Conservation (phyloP, 2,888 invertebrate species). For the Tachina grossa region DNA sequence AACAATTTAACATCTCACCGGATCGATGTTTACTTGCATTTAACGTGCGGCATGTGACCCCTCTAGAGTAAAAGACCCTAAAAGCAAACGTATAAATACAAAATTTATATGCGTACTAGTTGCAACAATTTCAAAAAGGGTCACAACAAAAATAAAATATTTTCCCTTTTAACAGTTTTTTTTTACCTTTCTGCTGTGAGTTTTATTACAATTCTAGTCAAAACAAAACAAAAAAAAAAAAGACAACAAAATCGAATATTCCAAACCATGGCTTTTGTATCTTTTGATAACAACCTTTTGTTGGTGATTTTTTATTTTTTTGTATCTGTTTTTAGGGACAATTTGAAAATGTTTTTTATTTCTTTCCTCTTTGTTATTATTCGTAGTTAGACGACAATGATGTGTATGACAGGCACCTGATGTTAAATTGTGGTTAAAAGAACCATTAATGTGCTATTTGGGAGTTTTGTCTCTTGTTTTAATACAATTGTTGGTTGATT, state of each 20-base stretch:
- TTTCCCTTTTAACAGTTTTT: neutral
- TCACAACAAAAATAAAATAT: constrained; percentile 12
- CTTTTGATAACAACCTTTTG: constrained; percentile 42
- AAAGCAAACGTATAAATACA: constrained; percentile 9
- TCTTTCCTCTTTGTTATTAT: neutral
- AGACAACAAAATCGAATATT: constrained; percentile 26
- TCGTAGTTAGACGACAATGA: constrained; percentile 38
- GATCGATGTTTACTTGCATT: constrained; percentile 61
- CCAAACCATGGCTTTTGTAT: constrained; percentile 8
- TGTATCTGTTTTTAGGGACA: constrained; percentile 46
- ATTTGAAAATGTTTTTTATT: constrained; percentile 30
- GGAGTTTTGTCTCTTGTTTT: constrained; percentile 24
- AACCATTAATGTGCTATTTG: constrained; percentile 70
- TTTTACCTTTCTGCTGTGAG: constrained; percentile 35
- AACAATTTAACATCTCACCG: constrained; percentile 63
- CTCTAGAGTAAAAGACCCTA: constrained; percentile 23
- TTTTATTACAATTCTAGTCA: constrained; percentile 50
- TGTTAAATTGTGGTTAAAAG: constrained; percentile 74
- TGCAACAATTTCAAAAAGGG: constrained; percentile 22
- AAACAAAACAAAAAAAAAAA: constrained; percentile 10
- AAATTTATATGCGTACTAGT: constrained; percentile 38
- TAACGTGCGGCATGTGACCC: constrained; percentile 56
- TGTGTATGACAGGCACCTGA: constrained; percentile 71
- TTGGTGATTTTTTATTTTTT: constrained; percentile 25
- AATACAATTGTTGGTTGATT: constrained; percentile 28